Evolutionary conservation across 2,888 invertebrate genomes (phyloP).

Genomic region (Hoplodrina blanda): DNA sequence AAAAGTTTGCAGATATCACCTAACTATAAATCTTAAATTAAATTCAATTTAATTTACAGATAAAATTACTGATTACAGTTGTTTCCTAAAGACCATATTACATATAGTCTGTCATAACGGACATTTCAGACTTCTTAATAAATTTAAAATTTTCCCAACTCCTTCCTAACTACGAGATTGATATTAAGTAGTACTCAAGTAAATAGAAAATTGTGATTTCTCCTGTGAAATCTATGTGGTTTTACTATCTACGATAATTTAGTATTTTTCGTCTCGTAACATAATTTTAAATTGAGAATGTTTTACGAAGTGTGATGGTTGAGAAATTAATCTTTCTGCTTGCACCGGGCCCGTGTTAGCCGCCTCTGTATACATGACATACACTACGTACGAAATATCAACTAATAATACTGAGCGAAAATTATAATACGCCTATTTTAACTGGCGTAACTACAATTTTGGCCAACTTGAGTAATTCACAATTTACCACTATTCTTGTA

Average conservation of each 20-base stretch:
- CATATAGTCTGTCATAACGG: conserved; percentile 83
- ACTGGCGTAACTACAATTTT: conserved; percentile 86
- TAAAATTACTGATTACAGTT: conserved; percentile 84
- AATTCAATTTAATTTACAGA: conserved; percentile 84
- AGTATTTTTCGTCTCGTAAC: conserved; percentile 54
- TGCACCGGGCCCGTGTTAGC: conserved; percentile 83
- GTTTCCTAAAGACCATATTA: conserved; percentile 84
- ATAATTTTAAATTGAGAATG: conserved; percentile 55
- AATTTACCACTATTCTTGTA: conserved; percentile 67
- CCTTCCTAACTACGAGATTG: conserved; percentile 86
- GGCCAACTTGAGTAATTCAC: conserved; percentile 87
- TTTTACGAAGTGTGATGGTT: conserved; percentile 68
- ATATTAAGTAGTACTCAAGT: conserved; percentile 80
- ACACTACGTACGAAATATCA: conserved; percentile 75
- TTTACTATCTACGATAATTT: conserved; percentile 72
- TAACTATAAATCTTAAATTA: conserved; percentile 87
- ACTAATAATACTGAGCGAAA: conserved; percentile 88
- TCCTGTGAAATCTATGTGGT: conserved; percentile 81
- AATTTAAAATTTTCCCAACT: conserved; percentile 83
- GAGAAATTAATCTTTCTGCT: conserved; percentile 67
- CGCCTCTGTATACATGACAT: conserved; percentile 69
- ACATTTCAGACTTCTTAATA: conserved; percentile 86
- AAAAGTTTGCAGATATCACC: conserved; percentile 80
- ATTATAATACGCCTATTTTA: conserved; percentile 82
- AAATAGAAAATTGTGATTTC: conserved; percentile 84